Percentiles rank a stretch among this genome's conserved stretches.
Conservation (phyloP, 2,888 invertebrate species). For the Drosophila testacea region DNA sequence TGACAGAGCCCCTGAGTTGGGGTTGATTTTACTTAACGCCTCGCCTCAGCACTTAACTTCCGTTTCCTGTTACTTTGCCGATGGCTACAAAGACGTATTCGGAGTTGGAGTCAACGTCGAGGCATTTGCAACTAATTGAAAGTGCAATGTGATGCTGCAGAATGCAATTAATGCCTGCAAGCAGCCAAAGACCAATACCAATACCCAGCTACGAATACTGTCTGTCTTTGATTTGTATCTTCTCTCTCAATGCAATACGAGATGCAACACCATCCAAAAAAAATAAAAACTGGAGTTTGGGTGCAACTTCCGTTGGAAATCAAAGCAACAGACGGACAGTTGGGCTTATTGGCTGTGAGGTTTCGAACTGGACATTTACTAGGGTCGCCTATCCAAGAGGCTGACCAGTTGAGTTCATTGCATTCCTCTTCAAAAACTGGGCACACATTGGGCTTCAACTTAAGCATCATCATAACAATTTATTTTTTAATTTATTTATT, state of each 20-base stretch:
- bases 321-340: constrained; percentile 29
- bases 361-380: background rate
- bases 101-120: constrained; percentile 42
- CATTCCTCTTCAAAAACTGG: background rate
- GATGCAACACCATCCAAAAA: constrained; percentile 18
- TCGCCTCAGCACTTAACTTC: constrained; percentile 83
- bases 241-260: constrained; percentile 36
- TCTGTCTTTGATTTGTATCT: constrained; percentile 67
- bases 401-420: background rate
- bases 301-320: constrained; percentile 22
- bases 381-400: background rate
- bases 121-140: constrained; percentile 83
- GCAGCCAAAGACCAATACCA: constrained; percentile 35
- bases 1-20: constrained; percentile 18
- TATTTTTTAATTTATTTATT: background rate
- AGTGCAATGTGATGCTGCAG: constrained; percentile 83
- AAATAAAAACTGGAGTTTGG: background rate
- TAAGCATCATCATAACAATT: background rate
- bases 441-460: background rate
- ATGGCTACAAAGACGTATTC: constrained; percentile 31
- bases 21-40: constrained; percentile 81
- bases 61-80: constrained; percentile 76
- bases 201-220: constrained; percentile 8
- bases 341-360: constrained; percentile 21
- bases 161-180: constrained; percentile 84